These are phyloP conservation scores for Alectura lathami DNA, from an alignment of 2,113 vertebrate genomes.

Conservation along the genomic window DNA sequence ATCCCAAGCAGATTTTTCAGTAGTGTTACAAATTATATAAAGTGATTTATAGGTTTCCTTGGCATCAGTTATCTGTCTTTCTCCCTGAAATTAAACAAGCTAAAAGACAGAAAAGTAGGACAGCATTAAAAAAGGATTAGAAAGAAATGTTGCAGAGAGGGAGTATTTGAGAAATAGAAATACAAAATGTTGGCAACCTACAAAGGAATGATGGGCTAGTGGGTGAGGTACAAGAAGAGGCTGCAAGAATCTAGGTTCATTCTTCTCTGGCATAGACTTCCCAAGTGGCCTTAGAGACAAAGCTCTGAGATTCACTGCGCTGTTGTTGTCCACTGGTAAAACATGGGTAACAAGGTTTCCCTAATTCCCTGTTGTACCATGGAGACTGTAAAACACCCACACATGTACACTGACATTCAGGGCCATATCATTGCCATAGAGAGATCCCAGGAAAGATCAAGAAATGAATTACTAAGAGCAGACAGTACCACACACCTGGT, in stretches of 20 bases:
- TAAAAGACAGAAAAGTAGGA: slow-evolving; percentile 36
- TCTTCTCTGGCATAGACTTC: not conserved
- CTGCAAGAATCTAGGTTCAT: not conserved
- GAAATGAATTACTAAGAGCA: not conserved
- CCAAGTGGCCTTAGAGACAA: not conserved
- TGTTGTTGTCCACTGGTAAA: not conserved
- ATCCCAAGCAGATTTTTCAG: slow-evolving; percentile 36
- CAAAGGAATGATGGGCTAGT: not conserved
- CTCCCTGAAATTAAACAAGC: not conserved
- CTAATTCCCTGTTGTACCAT: accelerated
- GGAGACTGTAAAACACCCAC: not conserved
- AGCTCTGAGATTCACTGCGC: not conserved
- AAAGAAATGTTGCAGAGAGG: not conserved
- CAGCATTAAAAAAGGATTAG: slow-evolving; percentile 12
- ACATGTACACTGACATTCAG: not conserved
- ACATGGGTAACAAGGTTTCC: not conserved
- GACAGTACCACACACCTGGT: not conserved
- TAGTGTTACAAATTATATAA: not conserved
- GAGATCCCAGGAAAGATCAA: not conserved
- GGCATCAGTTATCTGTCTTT: not conserved
- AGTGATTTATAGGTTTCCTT: slow-evolving; percentile 41
- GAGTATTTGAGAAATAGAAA: slow-evolving; percentile 10
- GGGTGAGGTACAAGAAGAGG: not conserved
- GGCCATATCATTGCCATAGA: not conserved
- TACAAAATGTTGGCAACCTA: not conserved